Percentiles rank a stretch among this genome's conserved stretches.
Conservation (phyloP, 2,113 vertebrate species). For the Fulmarus glacialis region DNA sequence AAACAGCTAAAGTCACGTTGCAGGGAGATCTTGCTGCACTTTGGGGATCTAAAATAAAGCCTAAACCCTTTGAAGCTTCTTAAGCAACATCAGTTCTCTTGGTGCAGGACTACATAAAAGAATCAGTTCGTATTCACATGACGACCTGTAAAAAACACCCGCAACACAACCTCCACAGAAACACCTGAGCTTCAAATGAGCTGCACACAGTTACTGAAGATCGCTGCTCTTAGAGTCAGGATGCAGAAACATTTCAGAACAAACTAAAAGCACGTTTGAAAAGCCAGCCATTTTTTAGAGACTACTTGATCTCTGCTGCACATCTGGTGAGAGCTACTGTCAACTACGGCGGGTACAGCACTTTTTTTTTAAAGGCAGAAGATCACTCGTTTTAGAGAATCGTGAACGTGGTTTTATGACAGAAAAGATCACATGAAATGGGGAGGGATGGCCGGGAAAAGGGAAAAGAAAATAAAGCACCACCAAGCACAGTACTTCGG, state of each 20-base stretch:
- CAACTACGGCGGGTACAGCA: constrained; percentile 2
- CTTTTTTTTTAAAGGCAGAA: constrained; percentile 10
- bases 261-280: constrained; percentile 64
- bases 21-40: constrained; percentile 35
- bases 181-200: constrained; percentile 45
- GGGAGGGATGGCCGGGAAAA: background rate
- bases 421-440: background rate
- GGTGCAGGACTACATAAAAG: constrained; percentile 33
- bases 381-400: background rate
- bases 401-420: background rate
- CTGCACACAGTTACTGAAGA: background rate
- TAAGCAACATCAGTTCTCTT: constrained; percentile 4
- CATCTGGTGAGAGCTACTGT: constrained; percentile 28
- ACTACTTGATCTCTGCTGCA: constrained; percentile 13
- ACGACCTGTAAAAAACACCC: constrained; percentile 12
- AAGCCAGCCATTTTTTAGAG: constrained; percentile 22
- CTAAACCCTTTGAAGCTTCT: constrained; percentile 31
- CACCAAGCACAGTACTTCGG: constrained; percentile 13
- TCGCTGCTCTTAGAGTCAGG: background rate
- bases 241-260: constrained; percentile 15
- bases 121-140: background rate
- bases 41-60: constrained; percentile 44
- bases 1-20: constrained; percentile 28
- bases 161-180: constrained; percentile 4
- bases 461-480: constrained; percentile 41